phyloP scores from a whole-genome alignment of 2,797 vertebrate genomes.

The Apogon talboti region DNA sequence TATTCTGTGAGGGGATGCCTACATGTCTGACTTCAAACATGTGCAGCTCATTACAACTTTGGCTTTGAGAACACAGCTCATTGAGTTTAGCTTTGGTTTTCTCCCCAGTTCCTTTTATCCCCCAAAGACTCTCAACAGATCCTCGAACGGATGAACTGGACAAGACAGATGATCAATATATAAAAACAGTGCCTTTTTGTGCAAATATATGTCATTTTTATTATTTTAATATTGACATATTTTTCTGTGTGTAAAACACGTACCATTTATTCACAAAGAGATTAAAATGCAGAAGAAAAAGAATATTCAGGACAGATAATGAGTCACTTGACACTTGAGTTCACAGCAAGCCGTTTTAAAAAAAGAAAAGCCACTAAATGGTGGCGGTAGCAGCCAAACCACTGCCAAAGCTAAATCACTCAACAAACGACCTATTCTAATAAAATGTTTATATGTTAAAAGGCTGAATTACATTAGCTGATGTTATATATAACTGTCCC shows the following conservation, averaged over 20 bases:
- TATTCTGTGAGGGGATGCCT: slow-evolving; percentile 22
- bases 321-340: slow-evolving; percentile 8
- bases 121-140: slow-evolving; percentile 28
- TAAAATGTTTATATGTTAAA: slow-evolving; percentile 26
- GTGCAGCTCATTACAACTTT: slow-evolving; percentile 55
- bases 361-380: slow-evolving; percentile 23
- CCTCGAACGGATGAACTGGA: slow-evolving; percentile 48
- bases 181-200: slow-evolving; percentile 33
- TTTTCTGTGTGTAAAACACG: slow-evolving; percentile 1
- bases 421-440: slow-evolving; percentile 13
- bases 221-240: neutral
- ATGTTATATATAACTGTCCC: slow-evolving; percentile 28
- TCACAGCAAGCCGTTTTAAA: too few relatives aligned
- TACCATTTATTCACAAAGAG: slow-evolving; percentile 19
- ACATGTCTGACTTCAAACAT: slow-evolving; percentile 45
- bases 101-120: slow-evolving; percentile 19
- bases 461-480: slow-evolving; percentile 14
- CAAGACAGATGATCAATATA: slow-evolving; percentile 48
- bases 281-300: slow-evolving; percentile 1
- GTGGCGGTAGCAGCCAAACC: neutral
- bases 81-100: slow-evolving; percentile 43
- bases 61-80: slow-evolving; percentile 51
- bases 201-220: slow-evolving; percentile 14
- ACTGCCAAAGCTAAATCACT: slow-evolving; percentile 3
- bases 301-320: slow-evolving; percentile 10